These are phyloP conservation scores for Horisme vitalbata DNA, from an alignment of 2,888 invertebrate genomes.

Conservation along the genomic window DNA sequence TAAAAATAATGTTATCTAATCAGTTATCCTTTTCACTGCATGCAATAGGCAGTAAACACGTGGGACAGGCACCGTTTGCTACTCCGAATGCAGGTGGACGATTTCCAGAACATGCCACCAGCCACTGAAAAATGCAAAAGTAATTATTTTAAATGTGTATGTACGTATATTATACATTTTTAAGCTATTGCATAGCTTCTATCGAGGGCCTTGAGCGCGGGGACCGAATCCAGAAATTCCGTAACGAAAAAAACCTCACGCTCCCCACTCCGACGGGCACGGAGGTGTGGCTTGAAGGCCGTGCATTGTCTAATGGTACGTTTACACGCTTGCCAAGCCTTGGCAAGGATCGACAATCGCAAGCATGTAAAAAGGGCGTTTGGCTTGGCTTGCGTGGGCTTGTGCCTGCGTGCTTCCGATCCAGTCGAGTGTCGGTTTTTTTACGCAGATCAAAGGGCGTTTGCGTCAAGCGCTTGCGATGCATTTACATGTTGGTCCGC, in stretches of 20 bases:
- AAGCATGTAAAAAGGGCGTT: slow-evolving; percentile 39
- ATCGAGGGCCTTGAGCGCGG: too few species aligned
- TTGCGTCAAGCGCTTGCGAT: slow-evolving; percentile 30
- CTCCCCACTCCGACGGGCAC: too few species aligned
- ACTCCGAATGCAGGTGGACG: slow-evolving; percentile 67
- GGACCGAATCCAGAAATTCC: too few species aligned
- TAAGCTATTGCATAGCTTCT: too few species aligned
- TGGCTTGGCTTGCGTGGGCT: slow-evolving; percentile 38
- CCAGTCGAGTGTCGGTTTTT: slow-evolving; percentile 30
- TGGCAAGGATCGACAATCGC: slow-evolving; percentile 23
- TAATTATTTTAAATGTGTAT: too few species aligned
- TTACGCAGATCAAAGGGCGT: slow-evolving; percentile 30
- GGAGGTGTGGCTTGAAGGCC: too few species aligned
- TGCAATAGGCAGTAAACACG: slow-evolving; percentile 59
- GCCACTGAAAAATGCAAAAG: slow-evolving; percentile 74
- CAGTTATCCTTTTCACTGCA: slow-evolving; percentile 58
- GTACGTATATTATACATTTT: too few species aligned
- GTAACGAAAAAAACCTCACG: too few species aligned
- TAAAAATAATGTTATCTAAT: too few species aligned
- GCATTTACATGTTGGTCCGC: slow-evolving; percentile 30
- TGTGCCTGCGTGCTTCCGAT: slow-evolving; percentile 31
- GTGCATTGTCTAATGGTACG: too few species aligned
- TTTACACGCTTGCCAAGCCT: not conserved
- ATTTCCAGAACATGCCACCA: slow-evolving; percentile 62
- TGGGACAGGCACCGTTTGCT: slow-evolving; percentile 65